Base-by-base conservation (phyloP, 2,888 invertebrate genomes). In the Noctua pronuba region DNA sequence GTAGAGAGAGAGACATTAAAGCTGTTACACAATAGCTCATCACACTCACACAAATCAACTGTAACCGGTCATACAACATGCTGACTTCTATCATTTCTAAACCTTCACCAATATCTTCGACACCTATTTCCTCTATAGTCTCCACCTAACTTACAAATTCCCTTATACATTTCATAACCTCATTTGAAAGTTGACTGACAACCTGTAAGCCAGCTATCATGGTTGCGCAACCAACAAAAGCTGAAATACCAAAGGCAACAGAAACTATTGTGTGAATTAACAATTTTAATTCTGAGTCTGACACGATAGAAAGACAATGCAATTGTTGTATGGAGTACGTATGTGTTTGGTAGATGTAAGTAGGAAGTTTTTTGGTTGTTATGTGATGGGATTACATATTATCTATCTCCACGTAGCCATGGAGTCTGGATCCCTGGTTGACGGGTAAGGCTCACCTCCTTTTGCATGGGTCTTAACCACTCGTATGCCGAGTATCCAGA, bases 191-290 rank as follows among this genome's bases (percentile, higher is more conserved):
- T 80, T 88, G 76, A 85, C 85, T 85, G 88, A 85, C 88, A 82
- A 83, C 86, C 80, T 78, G 80, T 71, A 80, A 73, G 76, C 62
- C 64, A 75, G 74, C 77, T 75, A 78, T 71, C 70, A 62, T 66
- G 60, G 58, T 86, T 88, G 79, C 38, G 75, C 77, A 88, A 83
- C 73, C 28, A 73, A 84, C 77, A 83, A 81, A 79, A 75, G 77
- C 72, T 80, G 49, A 84, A 75, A 84, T 80, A 82, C 80, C 81
- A 87, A 55, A 60, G 80, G 82, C 80, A 55, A 80, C 31, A 80
- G 62, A 35, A 74, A 87, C 85, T 83, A 86, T 88, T 86, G 88
- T 89, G 13, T 84, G 85, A 87, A 89, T 88, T 86, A 86, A 87
- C 84, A 79, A 83, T 88, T 88, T 86, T 87, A 87, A 88, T 84